Evolutionary conservation across 2,113 vertebrate species (phyloP).

Genomic region (Mus musculus): DNA sequence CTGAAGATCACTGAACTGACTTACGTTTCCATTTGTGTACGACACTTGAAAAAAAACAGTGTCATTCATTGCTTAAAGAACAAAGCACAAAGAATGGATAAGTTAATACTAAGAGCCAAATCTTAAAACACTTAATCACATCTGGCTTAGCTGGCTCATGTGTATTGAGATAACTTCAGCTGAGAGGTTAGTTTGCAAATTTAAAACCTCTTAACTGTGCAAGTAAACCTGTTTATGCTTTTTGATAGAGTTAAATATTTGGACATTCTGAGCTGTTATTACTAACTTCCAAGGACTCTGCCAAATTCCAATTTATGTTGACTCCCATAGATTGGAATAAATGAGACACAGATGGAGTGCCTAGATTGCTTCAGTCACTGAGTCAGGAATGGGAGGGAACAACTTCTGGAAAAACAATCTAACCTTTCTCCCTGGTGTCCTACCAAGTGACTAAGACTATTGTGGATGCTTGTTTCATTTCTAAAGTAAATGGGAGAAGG

Average conservation of each 20-base stretch:
- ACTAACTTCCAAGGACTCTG: not conserved
- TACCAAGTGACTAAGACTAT: not conserved
- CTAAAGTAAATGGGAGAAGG: not conserved
- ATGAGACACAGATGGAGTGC: not conserved
- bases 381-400: not conserved
- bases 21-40: not conserved
- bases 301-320: not conserved
- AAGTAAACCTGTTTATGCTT: slow-evolving; percentile 20
- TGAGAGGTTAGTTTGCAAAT: slow-evolving; percentile 38
- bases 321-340: not conserved
- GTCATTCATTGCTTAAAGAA: not conserved
- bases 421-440: not conserved
- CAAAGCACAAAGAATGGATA: not conserved
- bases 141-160: not conserved
- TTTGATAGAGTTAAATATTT: not conserved
- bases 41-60: not conserved
- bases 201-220: not conserved
- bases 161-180: slow-evolving; percentile 17
- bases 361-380: not conserved
- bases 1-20: slow-evolving; percentile 21
- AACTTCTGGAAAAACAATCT: not conserved
- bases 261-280: slow-evolving; percentile 24
- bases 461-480: not conserved
- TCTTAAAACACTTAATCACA: not conserved
- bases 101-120: not conserved